Percentiles rank a stretch among this genome's conserved stretches.
Conservation (phyloP, 2,113 vertebrate genomes). For the Cavia aperea region DNA sequence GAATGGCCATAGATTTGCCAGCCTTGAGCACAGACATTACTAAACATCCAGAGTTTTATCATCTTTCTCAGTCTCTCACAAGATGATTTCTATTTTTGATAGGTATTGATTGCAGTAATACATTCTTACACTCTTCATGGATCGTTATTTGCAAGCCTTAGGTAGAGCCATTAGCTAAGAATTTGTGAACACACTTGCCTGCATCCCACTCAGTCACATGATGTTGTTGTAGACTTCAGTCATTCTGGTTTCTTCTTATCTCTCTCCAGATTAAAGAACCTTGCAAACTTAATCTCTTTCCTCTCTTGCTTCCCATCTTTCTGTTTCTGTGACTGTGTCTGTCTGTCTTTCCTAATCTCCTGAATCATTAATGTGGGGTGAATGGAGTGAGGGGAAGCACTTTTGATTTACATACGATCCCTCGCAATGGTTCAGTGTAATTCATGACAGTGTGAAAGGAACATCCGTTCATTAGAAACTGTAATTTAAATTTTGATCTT, state of each 20-base stretch:
- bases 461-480: background rate
- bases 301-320: background rate
- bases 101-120: background rate
- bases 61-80: background rate
- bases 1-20: background rate
- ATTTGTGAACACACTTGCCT: background rate
- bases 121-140: background rate
- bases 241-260: background rate
- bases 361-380: background rate
- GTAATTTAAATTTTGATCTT: background rate
- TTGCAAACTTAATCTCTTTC: background rate
- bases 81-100: constrained; percentile 1
- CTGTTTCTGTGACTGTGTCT: background rate
- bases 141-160: background rate
- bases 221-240: background rate
- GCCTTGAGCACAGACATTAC: background rate
- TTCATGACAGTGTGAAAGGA: background rate
- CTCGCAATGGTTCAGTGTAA: background rate
- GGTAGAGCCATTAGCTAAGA: background rate
- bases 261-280: background rate
- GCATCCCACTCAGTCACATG: background rate
- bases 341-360: background rate
- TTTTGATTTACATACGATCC: background rate
- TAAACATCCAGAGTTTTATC: background rate
- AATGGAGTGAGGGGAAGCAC: background rate